These are phyloP conservation scores for Choloepus hoffmanni DNA, from an alignment of 2,113 vertebrate genomes.

Conservation along the genomic window DNA sequence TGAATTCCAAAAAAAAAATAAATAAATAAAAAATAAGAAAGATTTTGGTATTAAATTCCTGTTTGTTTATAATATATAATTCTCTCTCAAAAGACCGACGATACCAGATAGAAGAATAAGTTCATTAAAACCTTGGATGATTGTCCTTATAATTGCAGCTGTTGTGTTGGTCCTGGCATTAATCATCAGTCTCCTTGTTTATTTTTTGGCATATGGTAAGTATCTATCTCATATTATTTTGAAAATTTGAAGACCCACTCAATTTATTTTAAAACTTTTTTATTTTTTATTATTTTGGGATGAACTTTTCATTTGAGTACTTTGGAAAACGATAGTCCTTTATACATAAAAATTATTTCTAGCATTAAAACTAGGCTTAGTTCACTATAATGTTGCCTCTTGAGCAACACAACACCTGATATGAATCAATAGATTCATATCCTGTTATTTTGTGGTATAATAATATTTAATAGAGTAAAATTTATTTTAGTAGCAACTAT, in stretches of 20 bases:
- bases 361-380: neutral
- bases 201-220: slow-evolving; percentile 84
- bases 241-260: neutral
- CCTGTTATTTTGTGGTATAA: neutral
- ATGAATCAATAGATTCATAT: neutral
- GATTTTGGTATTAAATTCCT: neutral
- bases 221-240: neutral
- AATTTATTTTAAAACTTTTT: slow-evolving; percentile 29
- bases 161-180: slow-evolving; percentile 78
- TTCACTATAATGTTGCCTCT: neutral
- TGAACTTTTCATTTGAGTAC: neutral
- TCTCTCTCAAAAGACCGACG: slow-evolving; percentile 70
- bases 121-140: slow-evolving; percentile 82
- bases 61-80: slow-evolving; percentile 21
- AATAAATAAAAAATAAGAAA: neutral
- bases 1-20: slow-evolving; percentile 26
- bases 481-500: slow-evolving; percentile 36
- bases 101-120: slow-evolving; percentile 60
- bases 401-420: neutral
- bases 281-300: neutral
- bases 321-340: slow-evolving; percentile 25
- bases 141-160: slow-evolving; percentile 64
- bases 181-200: slow-evolving; percentile 81
- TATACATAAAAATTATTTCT: neutral
- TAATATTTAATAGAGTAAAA: neutral